Percentiles rank a stretch among this genome's conserved stretches.
Conservation (phyloP, 2,113 vertebrate species). For the Tyto alba region DNA sequence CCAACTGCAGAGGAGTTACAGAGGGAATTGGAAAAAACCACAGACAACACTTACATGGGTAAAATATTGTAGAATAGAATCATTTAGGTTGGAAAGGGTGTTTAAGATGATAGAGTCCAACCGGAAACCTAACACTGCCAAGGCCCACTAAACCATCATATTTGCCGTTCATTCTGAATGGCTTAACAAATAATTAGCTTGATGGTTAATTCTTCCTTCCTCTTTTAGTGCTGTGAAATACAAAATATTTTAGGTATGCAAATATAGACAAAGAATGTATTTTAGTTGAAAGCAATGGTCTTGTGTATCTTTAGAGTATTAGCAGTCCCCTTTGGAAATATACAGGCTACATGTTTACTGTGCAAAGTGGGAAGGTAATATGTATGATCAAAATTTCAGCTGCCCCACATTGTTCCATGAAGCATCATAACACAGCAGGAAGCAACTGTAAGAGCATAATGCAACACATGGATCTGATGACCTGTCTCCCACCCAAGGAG, state of each 20-base stretch:
- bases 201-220: neutral
- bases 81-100: neutral
- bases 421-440: neutral
- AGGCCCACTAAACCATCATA: neutral
- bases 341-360: neutral
- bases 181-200: neutral
- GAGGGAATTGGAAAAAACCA: constrained; percentile 71
- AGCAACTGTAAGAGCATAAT: neutral
- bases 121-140: neutral
- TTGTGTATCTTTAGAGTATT: neutral
- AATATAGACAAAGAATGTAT: neutral
- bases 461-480: neutral
- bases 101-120: neutral
- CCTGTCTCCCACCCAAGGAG: neutral
- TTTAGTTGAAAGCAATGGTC: neutral
- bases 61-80: constrained; percentile 37
- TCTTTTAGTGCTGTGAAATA: neutral
- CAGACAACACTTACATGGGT: constrained; percentile 61
- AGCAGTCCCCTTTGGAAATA: neutral
- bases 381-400: neutral
- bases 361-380: neutral
- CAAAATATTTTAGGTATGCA: neutral
- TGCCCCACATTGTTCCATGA: neutral
- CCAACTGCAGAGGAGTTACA: constrained; percentile 81
- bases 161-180: neutral